Conservation (phyloP, 2,888 invertebrate genomes). For the Parnassius apollo region DNA sequence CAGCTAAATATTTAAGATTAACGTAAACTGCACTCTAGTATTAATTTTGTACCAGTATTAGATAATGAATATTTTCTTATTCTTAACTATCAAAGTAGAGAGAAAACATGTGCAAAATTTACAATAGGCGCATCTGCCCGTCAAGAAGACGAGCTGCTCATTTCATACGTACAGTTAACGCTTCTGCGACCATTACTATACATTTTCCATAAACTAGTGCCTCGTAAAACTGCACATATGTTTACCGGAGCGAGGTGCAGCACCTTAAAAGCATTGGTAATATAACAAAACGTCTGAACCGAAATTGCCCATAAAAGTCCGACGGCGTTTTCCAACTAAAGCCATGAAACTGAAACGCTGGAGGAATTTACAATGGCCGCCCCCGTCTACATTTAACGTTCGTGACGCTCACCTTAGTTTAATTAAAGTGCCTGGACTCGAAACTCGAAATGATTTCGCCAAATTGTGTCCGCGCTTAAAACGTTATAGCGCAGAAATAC, state of each 20-base stretch:
- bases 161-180: constrained; percentile 47
- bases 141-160: constrained; percentile 36
- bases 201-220: constrained; percentile 73
- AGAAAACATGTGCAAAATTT: constrained; percentile 29
- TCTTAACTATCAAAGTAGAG: constrained; percentile 28
- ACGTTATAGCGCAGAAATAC: constrained; percentile 2
- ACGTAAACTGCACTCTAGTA: no score
- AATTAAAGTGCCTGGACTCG: constrained; percentile 68
- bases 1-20: no score
- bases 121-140: constrained; percentile 50
- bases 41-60: no score
- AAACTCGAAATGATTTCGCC: constrained; percentile 29
- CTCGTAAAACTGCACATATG: constrained; percentile 76
- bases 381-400: constrained; percentile 75
- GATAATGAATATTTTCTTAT: background rate
- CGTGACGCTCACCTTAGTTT: constrained; percentile 74
- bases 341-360: constrained; percentile 79
- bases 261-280: constrained; percentile 82
- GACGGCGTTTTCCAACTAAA: constrained; percentile 80
- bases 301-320: constrained; percentile 81
- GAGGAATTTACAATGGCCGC: constrained; percentile 77
- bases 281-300: constrained; percentile 82
- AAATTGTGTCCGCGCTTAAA: constrained; percentile 18
- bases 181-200: constrained; percentile 60
- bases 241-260: constrained; percentile 76